phyloP scores from a whole-genome alignment of 2,113 vertebrate species.

The Mellivora capensis region DNA sequence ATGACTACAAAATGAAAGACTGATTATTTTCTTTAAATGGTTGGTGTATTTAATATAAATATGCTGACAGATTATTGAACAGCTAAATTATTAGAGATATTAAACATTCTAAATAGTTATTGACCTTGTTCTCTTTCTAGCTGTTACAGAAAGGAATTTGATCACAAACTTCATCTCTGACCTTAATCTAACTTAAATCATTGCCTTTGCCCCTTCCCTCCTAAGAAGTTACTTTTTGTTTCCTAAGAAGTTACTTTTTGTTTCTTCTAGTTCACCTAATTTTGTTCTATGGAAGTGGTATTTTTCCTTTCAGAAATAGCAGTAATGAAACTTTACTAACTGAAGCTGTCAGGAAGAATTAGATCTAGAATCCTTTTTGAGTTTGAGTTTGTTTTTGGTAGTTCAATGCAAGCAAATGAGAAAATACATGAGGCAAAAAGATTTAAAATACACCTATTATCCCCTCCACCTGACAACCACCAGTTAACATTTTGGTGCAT shows the following conservation, averaged over 20 bases:
- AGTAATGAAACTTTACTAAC: background rate
- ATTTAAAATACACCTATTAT: background rate
- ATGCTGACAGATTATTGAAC: background rate
- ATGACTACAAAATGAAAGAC: background rate
- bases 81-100: background rate
- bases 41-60: background rate
- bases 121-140: slow-evolving; percentile 34
- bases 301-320: slow-evolving; percentile 68
- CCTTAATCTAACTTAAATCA: background rate
- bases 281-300: background rate
- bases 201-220: slow-evolving; percentile 41
- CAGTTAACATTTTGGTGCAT: background rate
- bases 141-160: slow-evolving; percentile 43
- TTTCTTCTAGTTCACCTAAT: slow-evolving; percentile 27
- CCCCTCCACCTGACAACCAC: background rate
- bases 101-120: slow-evolving; percentile 28
- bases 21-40: background rate
- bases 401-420: background rate
- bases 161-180: slow-evolving; percentile 59
- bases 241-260: slow-evolving; percentile 57
- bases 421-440: slow-evolving; percentile 5
- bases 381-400: slow-evolving; percentile 39
- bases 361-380: background rate
- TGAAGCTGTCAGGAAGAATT: background rate
- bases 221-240: slow-evolving; percentile 67